phyloP scores from a whole-genome alignment of 2,113 vertebrate genomes.

The Mungos mungo region DNA sequence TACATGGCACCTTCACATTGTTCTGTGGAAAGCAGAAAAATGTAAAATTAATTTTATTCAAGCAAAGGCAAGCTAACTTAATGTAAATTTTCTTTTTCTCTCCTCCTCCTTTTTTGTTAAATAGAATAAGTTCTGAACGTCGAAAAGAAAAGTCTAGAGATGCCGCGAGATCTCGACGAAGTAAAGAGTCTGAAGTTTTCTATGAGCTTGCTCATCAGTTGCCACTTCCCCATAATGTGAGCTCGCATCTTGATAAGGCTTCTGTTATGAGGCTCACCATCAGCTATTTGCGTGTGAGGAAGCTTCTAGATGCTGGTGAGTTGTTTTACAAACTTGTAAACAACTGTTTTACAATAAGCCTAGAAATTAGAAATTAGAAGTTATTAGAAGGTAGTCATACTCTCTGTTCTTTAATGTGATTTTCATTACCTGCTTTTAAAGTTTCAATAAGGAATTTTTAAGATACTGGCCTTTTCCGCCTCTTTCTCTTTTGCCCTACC shows the following conservation, averaged over 20 bases:
- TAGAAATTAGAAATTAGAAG: constrained; percentile 34
- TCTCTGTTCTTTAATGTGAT: not conserved
- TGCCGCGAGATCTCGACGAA: constrained; percentile 93
- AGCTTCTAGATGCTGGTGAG: constrained; percentile 91
- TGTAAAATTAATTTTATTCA: constrained; percentile 53
- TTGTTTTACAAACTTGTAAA: not conserved
- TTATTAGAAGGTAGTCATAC: constrained; percentile 10
- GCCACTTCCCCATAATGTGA: constrained; percentile 94
- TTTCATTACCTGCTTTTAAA: constrained; percentile 55
- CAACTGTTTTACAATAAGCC: not conserved
- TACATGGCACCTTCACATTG: constrained; percentile 15
- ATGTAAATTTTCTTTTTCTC: not conserved
- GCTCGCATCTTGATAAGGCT: constrained; percentile 96
- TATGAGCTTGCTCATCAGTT: constrained; percentile 96
- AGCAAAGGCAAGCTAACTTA: constrained; percentile 29
- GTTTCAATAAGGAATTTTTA: constrained; percentile 10
- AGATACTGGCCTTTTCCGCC: not conserved
- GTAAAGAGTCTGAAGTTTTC: constrained; percentile 98
- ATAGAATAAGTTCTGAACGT: constrained; percentile 95
- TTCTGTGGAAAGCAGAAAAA: constrained; percentile 27
- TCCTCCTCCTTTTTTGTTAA: constrained; percentile 9
- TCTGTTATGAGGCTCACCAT: constrained; percentile 98
- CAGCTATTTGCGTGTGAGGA: constrained; percentile 96
- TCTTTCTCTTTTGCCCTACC: not conserved
- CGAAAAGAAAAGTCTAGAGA: constrained; percentile 98